Evolutionary conservation across 2,113 vertebrate genomes (phyloP), one percentile per base, ranked within the genome.

Genomic region (Argyrosomus japonicus): DNA sequence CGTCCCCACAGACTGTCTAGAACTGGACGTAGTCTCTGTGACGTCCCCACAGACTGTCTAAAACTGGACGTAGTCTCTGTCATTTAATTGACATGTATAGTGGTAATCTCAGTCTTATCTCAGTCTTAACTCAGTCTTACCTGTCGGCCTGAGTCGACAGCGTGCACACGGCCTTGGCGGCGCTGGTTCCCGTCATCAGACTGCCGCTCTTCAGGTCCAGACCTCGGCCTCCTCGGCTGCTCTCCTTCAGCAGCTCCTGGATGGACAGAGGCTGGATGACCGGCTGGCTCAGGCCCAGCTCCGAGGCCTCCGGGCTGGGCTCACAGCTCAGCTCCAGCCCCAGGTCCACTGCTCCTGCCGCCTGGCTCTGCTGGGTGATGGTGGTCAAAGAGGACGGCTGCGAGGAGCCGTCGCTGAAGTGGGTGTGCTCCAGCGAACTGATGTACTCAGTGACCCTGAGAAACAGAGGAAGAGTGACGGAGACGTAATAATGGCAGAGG

Each of bases 111-210:
- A n/a, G n/a, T n/a, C n/a, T n/a, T n/a, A n/a, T n/a, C 29, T 32
- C 29, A 32, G 29, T 72, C 19, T 51, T 5, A 2, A 32, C 36
- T 36, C 32, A 36, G 21, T 0, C 57, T 1, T 18, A 94, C 93
- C 97, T 97, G 96, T 99, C 98, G 0, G 97, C 97, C 91, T 98
- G 97, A 0, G 98, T 98, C 12, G 98, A 99, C 19, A 99, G 96
- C 0, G 94, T 95, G 77, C 97, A 97, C 40, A 99, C 96, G 0
- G 96, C 97, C 90, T 96, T 97, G 87, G 97, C 96, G 0, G 97
- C 97, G 0, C 89, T 95, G 75, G 90, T 95, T 11, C 97, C 97
- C 0, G 91, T 97, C 88, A 99, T 94, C 84, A 99, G 94, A 89
- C 97, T 97, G 51, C 97, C 96, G 2, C 95, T 94, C 14, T 95